A percentile compares a stretch with the other conserved stretches of the same genome.
phyloP scores from a whole-genome alignment of 2,113 vertebrate species.

The rat (Rattus norvegicus) region DNA sequence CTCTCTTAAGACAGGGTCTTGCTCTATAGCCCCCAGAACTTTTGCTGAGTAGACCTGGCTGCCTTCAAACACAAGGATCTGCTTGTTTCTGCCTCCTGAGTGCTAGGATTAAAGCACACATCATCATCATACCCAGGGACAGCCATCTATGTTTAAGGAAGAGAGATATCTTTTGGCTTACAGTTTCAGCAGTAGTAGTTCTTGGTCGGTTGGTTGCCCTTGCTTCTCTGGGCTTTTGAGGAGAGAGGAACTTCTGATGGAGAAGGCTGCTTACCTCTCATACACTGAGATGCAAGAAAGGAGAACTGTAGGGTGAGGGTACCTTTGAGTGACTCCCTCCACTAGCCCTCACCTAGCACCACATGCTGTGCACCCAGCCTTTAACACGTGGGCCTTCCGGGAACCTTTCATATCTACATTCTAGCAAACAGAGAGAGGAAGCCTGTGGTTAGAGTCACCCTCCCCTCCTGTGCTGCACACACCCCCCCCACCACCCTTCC shows the following conservation, averaged over 20 bases:
- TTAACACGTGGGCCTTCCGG: not conserved
- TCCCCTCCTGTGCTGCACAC: not conserved
- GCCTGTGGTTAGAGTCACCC: not conserved
- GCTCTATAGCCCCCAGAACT: too few relatives aligned
- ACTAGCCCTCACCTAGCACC: not conserved
- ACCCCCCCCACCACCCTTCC: too few relatives aligned
- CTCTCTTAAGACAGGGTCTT: too few relatives aligned
- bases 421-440: not conserved
- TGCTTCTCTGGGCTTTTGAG: not conserved
- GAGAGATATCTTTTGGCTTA: not conserved
- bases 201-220: too few relatives aligned
- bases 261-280: not conserved
- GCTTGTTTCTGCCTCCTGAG: too few relatives aligned
- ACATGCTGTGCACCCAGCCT: not conserved
- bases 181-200: not conserved
- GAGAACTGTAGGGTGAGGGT: not conserved
- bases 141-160: not conserved
- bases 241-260: not conserved
- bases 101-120: too few relatives aligned
- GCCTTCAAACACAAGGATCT: too few relatives aligned
- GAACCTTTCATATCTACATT: not conserved
- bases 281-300: not conserved
- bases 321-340: not conserved
- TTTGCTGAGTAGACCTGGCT: too few relatives aligned
- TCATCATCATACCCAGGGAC: not conserved